These are phyloP conservation scores for Drosophila ezoana DNA, from an alignment of 2,888 invertebrate genomes.

Conservation along the genomic window DNA sequence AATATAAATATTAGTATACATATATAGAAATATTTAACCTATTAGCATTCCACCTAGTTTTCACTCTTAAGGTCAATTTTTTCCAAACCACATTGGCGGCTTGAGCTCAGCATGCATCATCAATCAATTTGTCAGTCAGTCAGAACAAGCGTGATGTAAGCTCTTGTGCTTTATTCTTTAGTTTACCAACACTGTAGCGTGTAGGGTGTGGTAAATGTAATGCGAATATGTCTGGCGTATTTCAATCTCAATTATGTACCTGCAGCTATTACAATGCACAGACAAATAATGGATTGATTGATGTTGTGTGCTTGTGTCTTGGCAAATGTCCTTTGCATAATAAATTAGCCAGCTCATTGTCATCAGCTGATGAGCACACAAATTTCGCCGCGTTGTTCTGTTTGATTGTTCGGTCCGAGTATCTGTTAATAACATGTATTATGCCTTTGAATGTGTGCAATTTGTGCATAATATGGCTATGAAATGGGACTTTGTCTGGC, in stretches of 20 bases:
- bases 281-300: constrained; percentile 15
- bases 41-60: background rate
- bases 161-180: background rate
- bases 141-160: no score
- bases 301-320: constrained; percentile 6
- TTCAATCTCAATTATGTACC: constrained; percentile 10
- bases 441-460: background rate
- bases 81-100: background rate
- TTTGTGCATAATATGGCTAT: constrained; percentile 1
- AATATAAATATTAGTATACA: no score
- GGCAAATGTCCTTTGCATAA: constrained; percentile 1
- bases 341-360: background rate
- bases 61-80: background rate
- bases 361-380: constrained; percentile 1
- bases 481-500: background rate
- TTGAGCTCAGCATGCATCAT: background rate
- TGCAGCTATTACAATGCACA: background rate
- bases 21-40: background rate
- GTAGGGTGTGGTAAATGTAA: background rate
- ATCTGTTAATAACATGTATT: background rate
- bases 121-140: background rate
- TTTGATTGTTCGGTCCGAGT: constrained; percentile 1
- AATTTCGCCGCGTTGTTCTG: constrained; percentile 6
- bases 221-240: background rate
- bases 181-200: background rate